Evolutionary conservation across 2,888 invertebrate genomes (phyloP), one percentile per base, ranked within the genome.

Genomic region (Tenthredo amoena): DNA sequence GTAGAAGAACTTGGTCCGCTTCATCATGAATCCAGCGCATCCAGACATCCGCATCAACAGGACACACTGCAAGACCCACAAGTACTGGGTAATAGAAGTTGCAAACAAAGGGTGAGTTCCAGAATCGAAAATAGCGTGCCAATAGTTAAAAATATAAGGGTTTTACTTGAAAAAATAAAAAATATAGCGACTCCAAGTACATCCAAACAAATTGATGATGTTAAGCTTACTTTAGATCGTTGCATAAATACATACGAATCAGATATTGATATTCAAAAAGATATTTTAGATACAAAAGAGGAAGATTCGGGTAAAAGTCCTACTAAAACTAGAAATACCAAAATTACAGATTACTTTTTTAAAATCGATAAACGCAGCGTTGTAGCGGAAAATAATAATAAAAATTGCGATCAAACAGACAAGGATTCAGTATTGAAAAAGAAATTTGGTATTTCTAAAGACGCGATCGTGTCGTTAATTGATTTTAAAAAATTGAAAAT

Each of bases 301-400:
- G 10, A 37, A 18, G 21, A 2, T 18, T n/a, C 1, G 15, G 40
- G 21, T 62, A n/a, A 62, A 15, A 58, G 18, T 15, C 12, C 40
- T 7, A 40, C 26, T 10, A 62, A 40, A 62, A 81, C 15, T 58
- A 58, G 37, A 50, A 40, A 81, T 18, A 58, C 50, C 15, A 58
- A 62, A 26, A 81, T 81, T 62, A 81, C 81, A 7, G 81, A 81
- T 40, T 81, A 81, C 62, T 81, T 81, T 40, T 62, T 62, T 34
- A 81, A 81, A 37, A 62, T 81, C 40, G 62, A 62, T 81, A 58
- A 62, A 37, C 40, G 40, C 21, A 34, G n/a, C 7, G 31, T 40
- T 21, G 18, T 40, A 10, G 21, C 21, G 6, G 40, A 37, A 21
- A 40, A 40, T 62, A 18, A 31, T 62, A 34, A 6, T 4, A 37